Evolutionary conservation across 2,888 invertebrate genomes (phyloP), one percentile per base, ranked within the genome.

Genomic region (Lamellibrachia columna): DNA sequence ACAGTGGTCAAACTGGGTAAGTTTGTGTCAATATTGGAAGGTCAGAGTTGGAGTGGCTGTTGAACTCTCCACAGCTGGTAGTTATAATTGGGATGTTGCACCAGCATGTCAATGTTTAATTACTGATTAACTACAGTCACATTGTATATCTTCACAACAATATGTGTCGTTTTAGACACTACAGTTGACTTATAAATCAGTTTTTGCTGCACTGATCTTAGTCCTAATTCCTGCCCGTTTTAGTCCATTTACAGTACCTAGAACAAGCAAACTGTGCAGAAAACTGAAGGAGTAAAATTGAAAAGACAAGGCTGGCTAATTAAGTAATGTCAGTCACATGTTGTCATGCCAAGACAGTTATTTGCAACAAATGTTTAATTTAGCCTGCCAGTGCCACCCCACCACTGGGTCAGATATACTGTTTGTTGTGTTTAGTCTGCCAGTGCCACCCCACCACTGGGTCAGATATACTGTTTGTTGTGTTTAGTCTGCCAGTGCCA

Each of bases 21-120:
- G 75, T 75, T 75, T 75, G 75, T 75, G 75, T 75, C 75, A 75
- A 75, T 75, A 75, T 75, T 75, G 75, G 75, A 75, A 75, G 75
- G 75, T 75, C 75, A 75, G n/a, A 75, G 75, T 75, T 75, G 75
- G n/a, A 75, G 75, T 75, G 75, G 22, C 75, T n/a, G n/a, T 75
- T 75, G 75, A 75, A 75, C 75, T n/a, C 75, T 75, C 4, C 3
- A n/a, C n/a, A 75, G 75, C 4, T 6, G 75, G n/a, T 75, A n/a
- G 75, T 22, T 15, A 75, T 75, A 75, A n/a, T 75, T 75, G 15
- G 75, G 75, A 6, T 75, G 75, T 75, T 75, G 75, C 15, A 22
- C 15, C 6, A 75, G 75, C 22, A 15, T 75, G 75, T 75, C 75
- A 75, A 22, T 22, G n/a, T 11, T 75, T 75, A 15, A 15, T 75